Conservation (phyloP, 2,113 vertebrate species). For the Chloebia gouldiae region DNA sequence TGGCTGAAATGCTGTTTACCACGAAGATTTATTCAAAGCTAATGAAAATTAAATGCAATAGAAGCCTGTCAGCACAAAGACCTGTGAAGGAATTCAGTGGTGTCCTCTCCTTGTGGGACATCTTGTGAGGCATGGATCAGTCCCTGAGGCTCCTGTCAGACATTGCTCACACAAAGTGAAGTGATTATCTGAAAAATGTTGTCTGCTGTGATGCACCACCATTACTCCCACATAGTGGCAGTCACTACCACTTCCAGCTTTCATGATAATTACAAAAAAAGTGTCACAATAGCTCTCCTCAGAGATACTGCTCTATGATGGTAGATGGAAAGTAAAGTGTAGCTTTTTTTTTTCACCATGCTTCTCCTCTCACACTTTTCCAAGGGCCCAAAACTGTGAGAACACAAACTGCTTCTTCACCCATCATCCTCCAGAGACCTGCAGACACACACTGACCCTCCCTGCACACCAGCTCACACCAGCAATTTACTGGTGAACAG, state of each 20-base stretch:
- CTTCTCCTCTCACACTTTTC: neutral
- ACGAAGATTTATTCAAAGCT: neutral
- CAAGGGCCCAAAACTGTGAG: neutral
- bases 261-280: neutral
- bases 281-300: neutral
- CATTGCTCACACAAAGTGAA: neutral
- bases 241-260: neutral
- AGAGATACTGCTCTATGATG: neutral
- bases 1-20: constrained; percentile 5
- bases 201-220: neutral
- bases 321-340: neutral
- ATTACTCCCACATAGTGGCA: neutral
- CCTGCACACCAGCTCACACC: neutral
- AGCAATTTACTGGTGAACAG: neutral
- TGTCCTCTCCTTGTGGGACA: neutral
- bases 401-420: neutral
- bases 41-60: constrained; percentile 8
- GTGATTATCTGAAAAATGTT: neutral
- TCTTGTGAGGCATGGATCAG: neutral
- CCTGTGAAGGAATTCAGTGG: neutral
- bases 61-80: neutral
- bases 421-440: neutral
- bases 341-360: neutral
- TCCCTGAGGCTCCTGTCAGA: neutral
- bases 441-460: neutral